Percentiles rank a stretch among this genome's conserved stretches.
Evolutionary conservation across 2,113 vertebrate genomes (phyloP).

Genomic region (Tragelaphus imberbis): DNA sequence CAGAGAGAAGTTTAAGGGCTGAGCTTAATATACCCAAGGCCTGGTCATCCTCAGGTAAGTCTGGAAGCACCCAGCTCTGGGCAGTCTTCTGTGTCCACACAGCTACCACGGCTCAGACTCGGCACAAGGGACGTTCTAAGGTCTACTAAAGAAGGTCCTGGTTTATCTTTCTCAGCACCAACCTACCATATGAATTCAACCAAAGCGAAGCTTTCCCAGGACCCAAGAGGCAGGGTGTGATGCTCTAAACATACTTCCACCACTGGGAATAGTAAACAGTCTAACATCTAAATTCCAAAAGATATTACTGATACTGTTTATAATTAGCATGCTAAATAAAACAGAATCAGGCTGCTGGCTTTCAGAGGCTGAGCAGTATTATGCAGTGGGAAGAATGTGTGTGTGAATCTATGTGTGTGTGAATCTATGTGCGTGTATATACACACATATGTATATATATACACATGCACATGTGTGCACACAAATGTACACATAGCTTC

Average conservation of each 20-base stretch:
- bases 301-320: constrained; percentile 35
- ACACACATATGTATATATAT: fast-evolving
- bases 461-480: background rate
- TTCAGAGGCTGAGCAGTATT: background rate
- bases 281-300: constrained; percentile 41
- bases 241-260: background rate
- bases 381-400: background rate
- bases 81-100: background rate
- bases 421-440: background rate
- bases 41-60: background rate
- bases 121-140: background rate
- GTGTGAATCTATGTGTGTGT: background rate
- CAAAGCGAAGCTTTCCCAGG: constrained; percentile 2
- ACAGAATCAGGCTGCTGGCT: constrained; percentile 8
- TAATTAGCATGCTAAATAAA: constrained; percentile 49
- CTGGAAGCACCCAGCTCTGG: background rate
- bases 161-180: background rate
- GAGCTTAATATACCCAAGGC: background rate
- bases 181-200: background rate
- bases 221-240: constrained; percentile 4
- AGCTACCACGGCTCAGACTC: background rate
- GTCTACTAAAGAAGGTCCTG: background rate
- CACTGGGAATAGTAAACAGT: constrained; percentile 22
- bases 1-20: background rate
- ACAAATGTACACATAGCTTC: background rate